A percentile compares a stretch with the other conserved stretches of the same genome.
Conservation (phyloP, 2,113 vertebrate species). For the Sebastes fasciatus region DNA sequence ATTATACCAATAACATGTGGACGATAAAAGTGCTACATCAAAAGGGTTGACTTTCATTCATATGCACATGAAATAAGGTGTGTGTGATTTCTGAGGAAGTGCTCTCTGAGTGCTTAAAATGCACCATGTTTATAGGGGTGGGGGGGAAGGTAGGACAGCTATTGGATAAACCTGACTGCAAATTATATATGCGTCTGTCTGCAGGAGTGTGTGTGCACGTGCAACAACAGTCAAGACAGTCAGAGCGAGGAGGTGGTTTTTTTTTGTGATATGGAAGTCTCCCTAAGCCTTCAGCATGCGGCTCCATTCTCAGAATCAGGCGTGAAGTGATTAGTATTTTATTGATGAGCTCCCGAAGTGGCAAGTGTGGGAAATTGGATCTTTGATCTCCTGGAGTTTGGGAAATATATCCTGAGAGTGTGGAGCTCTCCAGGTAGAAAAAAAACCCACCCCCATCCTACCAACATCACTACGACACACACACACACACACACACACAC, state of each 20-base stretch:
- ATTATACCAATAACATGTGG: slow-evolving; percentile 56
- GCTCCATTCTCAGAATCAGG: slow-evolving; percentile 71
- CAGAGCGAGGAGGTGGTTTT: slow-evolving; percentile 48
- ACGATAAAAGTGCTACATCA: slow-evolving; percentile 42
- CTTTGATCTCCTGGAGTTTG: slow-evolving; percentile 85
- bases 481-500: slow-evolving; percentile 27
- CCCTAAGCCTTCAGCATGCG: slow-evolving; percentile 68
- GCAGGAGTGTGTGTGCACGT: slow-evolving; percentile 34
- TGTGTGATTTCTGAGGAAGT: slow-evolving; percentile 52
- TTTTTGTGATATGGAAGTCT: slow-evolving; percentile 70
- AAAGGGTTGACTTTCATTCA: slow-evolving; percentile 38
- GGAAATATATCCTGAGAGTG: slow-evolving; percentile 83
- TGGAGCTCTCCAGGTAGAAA: slow-evolving; percentile 80
- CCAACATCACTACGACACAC: slow-evolving; percentile 11
- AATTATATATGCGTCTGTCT: slow-evolving; percentile 27
- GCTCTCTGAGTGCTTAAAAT: slow-evolving; percentile 40
- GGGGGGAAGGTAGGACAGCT: slow-evolving; percentile 43
- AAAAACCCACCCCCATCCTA: slow-evolving; percentile 18
- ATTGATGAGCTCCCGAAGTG: slow-evolving; percentile 86
- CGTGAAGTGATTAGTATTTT: slow-evolving; percentile 86
- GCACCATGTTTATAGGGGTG: slow-evolving; percentile 34
- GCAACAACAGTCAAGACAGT: slow-evolving; percentile 51
- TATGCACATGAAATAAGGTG: slow-evolving; percentile 43
- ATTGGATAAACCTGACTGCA: slow-evolving; percentile 59
- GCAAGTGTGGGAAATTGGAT: slow-evolving; percentile 86